These are phyloP conservation scores for Furcifer pardalis DNA, from an alignment of 2,797 vertebrate species.

Conservation along the genomic window DNA sequence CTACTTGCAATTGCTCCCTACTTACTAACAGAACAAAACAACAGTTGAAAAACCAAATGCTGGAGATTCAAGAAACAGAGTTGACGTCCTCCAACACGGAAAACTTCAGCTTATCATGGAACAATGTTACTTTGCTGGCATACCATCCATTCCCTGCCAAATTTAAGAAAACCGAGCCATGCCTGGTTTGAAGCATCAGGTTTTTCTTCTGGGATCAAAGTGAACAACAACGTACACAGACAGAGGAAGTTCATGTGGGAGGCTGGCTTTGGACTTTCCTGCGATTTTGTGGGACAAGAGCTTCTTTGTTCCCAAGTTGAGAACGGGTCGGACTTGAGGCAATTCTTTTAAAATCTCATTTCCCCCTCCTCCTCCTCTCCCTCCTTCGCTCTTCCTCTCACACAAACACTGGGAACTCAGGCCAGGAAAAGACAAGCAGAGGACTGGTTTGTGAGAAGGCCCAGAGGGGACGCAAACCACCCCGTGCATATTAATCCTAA, in stretches of 20 bases:
- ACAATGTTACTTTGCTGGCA: background rate
- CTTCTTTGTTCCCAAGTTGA: slow-evolving; percentile 66
- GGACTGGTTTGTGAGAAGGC: slow-evolving; percentile 50
- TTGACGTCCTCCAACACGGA: background rate
- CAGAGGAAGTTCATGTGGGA: slow-evolving; percentile 43
- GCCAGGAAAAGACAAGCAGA: slow-evolving; percentile 55
- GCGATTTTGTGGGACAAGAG: slow-evolving; percentile 64
- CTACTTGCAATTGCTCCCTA: background rate
- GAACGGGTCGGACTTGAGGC: slow-evolving; percentile 38
- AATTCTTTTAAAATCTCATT: slow-evolving; percentile 40
- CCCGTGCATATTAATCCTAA: slow-evolving; percentile 16
- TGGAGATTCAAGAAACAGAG: background rate
- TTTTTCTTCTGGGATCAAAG: slow-evolving; percentile 48
- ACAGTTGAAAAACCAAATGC: too few relatives aligned
- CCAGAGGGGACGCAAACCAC: slow-evolving; percentile 6
- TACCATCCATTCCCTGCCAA: background rate
- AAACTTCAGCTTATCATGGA: background rate
- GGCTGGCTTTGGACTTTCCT: slow-evolving; percentile 52
- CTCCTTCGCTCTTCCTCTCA: background rate
- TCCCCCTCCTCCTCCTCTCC: background rate
- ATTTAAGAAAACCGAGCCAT: background rate
- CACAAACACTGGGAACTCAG: slow-evolving; percentile 53
- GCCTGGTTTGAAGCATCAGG: background rate
- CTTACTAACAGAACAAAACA: background rate
- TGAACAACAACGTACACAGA: slow-evolving; percentile 46